These are phyloP conservation scores for Blastomussa wellsi DNA, from an alignment of 92 coral and sea anemone species.

Conservation along the genomic window DNA sequence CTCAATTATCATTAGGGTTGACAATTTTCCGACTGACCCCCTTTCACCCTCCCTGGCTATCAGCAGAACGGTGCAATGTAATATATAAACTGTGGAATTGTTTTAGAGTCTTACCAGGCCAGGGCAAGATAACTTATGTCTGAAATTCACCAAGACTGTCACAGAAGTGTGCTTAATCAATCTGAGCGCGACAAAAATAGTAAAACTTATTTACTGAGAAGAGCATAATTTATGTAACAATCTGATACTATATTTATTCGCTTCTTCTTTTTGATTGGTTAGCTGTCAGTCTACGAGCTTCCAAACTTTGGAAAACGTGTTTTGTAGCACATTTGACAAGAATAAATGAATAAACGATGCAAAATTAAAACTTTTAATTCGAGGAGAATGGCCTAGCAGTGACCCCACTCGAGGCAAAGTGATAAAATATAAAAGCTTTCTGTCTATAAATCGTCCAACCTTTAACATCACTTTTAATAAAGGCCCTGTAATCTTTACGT, in stretches of 20 bases:
- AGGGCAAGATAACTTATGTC: background rate
- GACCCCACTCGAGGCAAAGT: background rate
- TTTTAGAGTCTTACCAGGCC: background rate
- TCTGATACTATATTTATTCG: background rate
- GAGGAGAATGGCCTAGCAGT: background rate
- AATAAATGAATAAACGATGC: background rate
- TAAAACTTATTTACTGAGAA: background rate
- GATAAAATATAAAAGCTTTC: background rate
- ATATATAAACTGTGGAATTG: background rate
- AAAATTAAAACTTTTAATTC: background rate
- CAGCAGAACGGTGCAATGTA: background rate
- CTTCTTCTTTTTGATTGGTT: background rate
- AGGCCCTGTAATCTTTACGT: background rate
- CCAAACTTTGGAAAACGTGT: background rate
- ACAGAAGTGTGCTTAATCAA: background rate
- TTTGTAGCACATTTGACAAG: background rate
- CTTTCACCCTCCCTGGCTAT: background rate
- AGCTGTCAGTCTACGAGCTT: background rate
- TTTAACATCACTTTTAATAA: background rate
- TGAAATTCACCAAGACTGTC: background rate
- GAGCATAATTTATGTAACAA: background rate
- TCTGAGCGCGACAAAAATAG: background rate
- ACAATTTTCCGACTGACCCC: background rate
- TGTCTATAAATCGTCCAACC: background rate
- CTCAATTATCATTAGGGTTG: background rate